Base-by-base conservation (phyloP, 2,797 vertebrate species). In the Prionace glauca region DNA sequence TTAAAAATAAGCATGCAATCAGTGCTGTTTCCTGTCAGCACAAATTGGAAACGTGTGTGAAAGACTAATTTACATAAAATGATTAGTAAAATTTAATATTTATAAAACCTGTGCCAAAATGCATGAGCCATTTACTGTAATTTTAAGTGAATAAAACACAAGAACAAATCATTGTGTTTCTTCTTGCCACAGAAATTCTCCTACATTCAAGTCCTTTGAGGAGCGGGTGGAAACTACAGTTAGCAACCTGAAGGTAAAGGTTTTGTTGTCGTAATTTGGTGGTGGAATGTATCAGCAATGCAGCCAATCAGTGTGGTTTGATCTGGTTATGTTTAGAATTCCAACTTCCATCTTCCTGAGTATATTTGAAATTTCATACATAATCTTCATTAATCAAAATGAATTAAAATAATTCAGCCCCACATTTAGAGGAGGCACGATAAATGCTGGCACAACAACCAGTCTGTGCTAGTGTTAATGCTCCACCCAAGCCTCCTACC, bases 141-240 rank as follows among this genome's bases (percentile, higher is more conserved):
- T 16, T 60, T 7, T 65, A n/a, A 91, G 26, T 91, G 3, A 65
- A 65, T 65, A 91, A 20, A 91, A 91, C 29, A 24, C 32, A 69
- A 32, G 36, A 69, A 71, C 62, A 93, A 65, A 93, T 45, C 62
- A 93, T 41, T 90, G 20, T 67, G 62, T 74, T 50, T 77, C 45
- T 45, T 95, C 8, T 65, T 95, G 24, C 96, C 96, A 96, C 97
- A 99, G 99, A 97, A 99, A 99, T 98, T 99, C 99, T 50, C 98
- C 98, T 96, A 99, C 99, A 96, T 99, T 99, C 97, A 99, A 98
- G 97, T 99, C 99, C 0, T 99, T 99, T 97, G 99, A 99, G 97
- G 99, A 99, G 96, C 99, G 98, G 97, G 98, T 99, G 96, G 99
- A 99, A 97, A 99, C 96, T 69, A 99, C 99, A 79, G 99, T 99